Evolutionary conservation across 2,888 invertebrate species (phyloP).

Genomic region (Phyllotreta striolata): DNA sequence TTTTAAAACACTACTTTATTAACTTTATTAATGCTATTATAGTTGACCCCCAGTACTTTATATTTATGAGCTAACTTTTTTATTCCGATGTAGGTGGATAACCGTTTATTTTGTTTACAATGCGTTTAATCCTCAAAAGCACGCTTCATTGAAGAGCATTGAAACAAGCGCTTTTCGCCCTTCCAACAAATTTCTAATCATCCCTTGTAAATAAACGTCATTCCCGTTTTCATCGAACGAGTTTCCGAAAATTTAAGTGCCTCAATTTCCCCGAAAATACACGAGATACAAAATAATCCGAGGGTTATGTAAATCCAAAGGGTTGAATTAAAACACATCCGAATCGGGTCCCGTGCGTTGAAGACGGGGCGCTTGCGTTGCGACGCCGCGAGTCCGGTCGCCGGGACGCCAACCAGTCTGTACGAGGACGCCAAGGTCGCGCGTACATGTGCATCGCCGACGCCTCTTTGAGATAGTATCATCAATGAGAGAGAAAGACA

Average conservation of each 20-base stretch:
- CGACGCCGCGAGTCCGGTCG: conserved; percentile 51
- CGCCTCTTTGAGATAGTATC: conserved; percentile 24
- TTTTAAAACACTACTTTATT: too few relatives aligned
- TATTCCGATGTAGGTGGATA: too few relatives aligned
- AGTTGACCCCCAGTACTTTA: too few relatives aligned
- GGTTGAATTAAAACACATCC: conserved; percentile 33
- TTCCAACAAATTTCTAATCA: neutral
- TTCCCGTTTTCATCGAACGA: conserved; percentile 15
- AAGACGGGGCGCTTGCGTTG: conserved; percentile 55
- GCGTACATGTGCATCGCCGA: conserved; percentile 36
- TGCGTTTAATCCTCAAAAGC: too few relatives aligned
- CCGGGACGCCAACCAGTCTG: conserved; percentile 60
- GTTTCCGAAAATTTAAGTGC: conserved; percentile 22
- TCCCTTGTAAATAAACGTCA: conserved; percentile 6
- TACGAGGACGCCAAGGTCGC: conserved; percentile 59
- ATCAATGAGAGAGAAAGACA: conserved; percentile 25
- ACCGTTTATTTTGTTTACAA: too few relatives aligned
- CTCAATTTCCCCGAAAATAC: conserved; percentile 19
- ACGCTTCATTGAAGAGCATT: neutral
- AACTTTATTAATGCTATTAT: too few relatives aligned
- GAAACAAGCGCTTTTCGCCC: neutral
- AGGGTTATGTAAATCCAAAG: conserved; percentile 30
- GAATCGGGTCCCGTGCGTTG: conserved; percentile 30
- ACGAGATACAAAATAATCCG: conserved; percentile 24
- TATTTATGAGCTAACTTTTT: too few relatives aligned